Base-by-base conservation (phyloP, 2,888 invertebrate species). In the Cerastis leucographa region DNA sequence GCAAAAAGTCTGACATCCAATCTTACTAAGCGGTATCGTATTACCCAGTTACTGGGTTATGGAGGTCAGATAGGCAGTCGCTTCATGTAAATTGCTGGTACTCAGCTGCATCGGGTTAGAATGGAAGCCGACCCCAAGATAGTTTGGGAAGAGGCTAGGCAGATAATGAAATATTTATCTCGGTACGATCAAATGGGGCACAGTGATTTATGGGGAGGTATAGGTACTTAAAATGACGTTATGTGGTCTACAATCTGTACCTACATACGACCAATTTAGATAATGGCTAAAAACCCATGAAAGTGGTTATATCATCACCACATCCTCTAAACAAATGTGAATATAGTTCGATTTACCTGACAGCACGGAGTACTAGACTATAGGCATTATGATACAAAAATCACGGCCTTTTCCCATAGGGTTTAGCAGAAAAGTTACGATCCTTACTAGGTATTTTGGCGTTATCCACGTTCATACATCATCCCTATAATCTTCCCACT, bases 281-380 rank as follows among this genome's bases (percentile, higher is more conserved):
- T 80, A 87, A 66, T 72, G 64, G 67, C 25, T n/a, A 72, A 49
- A 77, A 83, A 79, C 83, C 85, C 69, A 82, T 78, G 81, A 80
- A 81, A 82, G 85, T 79, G 85, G 83, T 84, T 81, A 85, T 78
- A 80, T 77, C 76, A 80, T 77, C 76, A 80, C 83, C 89, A 88
- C 87, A 87, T 89, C 89, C 86, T 87, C 22, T 65, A 44, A 42
- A 42, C 78, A 86, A 87, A 87, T 68, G 76, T 75, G 69, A 62
- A 35, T 25, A 6, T 59, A 51, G 49, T 56, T 80, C 46, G 61
- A 72, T 69, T 65, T 25, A 74, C 25, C 11, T 17, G 14, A 49
- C 51, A 62, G 40, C 17, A 66, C 29, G 17, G 17, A 62, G 7
- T 40, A 54, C 35, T 74, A 29, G 17, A 54, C 2, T 19, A n/a